A percentile compares a stretch with the other conserved stretches of the same genome.
Conservation (phyloP, 2,797 vertebrate genomes). For the Macropodus opercularis region DNA sequence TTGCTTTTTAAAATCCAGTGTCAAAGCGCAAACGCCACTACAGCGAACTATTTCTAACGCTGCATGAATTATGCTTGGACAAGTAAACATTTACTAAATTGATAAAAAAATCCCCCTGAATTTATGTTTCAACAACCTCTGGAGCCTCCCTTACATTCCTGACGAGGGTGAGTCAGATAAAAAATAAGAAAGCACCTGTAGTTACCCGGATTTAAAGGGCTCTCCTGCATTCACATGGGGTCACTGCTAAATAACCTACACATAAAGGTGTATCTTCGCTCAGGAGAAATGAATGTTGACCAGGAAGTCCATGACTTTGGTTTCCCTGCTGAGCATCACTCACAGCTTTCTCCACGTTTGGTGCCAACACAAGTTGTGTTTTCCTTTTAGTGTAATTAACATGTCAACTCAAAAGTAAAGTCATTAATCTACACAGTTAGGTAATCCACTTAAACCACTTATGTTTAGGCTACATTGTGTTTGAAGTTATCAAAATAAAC, state of each 20-base stretch:
- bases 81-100: background rate
- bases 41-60: background rate
- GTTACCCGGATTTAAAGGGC: background rate
- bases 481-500: no score
- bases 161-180: constrained; percentile 58
- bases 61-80: background rate
- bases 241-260: no score
- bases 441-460: constrained; percentile 34
- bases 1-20: no score
- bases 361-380: no score
- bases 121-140: constrained; percentile 69
- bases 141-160: constrained; percentile 76
- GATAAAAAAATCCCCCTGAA: background rate
- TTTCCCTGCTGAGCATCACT: no score
- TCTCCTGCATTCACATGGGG: background rate
- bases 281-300: constrained; percentile 21
- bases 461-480: no score
- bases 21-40: background rate
- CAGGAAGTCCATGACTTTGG: no score
- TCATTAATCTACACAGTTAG: no score
- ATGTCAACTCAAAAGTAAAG: no score
- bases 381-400: no score
- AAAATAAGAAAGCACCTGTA: constrained; percentile 27
- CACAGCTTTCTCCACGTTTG: no score
- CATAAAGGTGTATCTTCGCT: constrained; percentile 12